Evolutionary conservation across 2,888 invertebrate genomes (phyloP).

Genomic region (Eupithecia subfuscata): DNA sequence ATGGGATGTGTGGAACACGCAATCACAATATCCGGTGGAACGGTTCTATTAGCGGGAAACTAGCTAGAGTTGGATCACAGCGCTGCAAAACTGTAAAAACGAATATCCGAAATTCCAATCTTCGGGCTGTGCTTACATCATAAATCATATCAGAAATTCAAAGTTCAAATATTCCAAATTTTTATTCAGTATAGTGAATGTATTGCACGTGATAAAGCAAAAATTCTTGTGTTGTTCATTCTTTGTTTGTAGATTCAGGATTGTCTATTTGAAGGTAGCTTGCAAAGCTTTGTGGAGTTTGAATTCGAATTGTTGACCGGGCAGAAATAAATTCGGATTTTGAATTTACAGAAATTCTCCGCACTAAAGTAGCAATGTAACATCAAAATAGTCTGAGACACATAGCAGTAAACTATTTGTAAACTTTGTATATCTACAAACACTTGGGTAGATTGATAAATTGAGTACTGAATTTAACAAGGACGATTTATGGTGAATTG

Average conservation of each 20-base stretch:
- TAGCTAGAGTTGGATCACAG: slow-evolving; percentile 36
- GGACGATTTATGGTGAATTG: too few species aligned
- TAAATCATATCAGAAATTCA: slow-evolving; percentile 31
- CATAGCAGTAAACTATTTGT: background rate
- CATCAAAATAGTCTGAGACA: background rate
- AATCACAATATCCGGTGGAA: slow-evolving; percentile 42
- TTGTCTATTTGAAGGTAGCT: background rate
- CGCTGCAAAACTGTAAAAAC: slow-evolving; percentile 32
- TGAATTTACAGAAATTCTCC: background rate
- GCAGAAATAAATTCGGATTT: background rate
- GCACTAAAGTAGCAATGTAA: background rate
- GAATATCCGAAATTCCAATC: slow-evolving; percentile 32
- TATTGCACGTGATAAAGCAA: slow-evolving; percentile 3
- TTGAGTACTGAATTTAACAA: too few species aligned
- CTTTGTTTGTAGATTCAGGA: background rate
- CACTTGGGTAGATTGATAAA: too few species aligned
- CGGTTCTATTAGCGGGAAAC: slow-evolving; percentile 37
- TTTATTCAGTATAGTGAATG: slow-evolving; percentile 7
- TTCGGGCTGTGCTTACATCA: slow-evolving; percentile 22
- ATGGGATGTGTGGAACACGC: slow-evolving; percentile 40
- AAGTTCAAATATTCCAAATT: slow-evolving; percentile 16
- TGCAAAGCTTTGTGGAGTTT: slow-evolving; percentile 2
- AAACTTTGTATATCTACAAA: too few species aligned
- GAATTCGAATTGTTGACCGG: background rate
- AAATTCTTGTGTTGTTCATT: background rate